Conservation (phyloP, 2,888 invertebrate genomes). For the Maniola hyperantus region DNA sequence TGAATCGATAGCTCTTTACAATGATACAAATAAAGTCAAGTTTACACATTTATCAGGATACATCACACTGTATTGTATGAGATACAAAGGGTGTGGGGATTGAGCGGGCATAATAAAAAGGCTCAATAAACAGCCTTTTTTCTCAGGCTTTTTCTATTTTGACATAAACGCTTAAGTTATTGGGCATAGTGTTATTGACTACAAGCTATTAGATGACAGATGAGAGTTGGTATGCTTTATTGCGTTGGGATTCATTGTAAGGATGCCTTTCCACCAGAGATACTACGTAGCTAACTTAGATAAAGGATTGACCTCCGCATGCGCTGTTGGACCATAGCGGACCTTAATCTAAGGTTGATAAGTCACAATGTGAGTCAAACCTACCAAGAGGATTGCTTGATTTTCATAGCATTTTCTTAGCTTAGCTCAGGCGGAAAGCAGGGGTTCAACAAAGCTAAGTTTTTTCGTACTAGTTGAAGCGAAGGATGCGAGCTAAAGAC, state of each 20-base stretch:
- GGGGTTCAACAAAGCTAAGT: too few species aligned
- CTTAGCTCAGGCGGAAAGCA: too few species aligned
- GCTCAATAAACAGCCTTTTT: constrained; percentile 64
- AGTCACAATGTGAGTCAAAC: too few species aligned
- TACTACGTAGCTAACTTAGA: too few species aligned
- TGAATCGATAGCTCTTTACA: constrained; percentile 35
- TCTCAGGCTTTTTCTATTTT: constrained; percentile 48
- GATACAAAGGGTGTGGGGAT: constrained; percentile 59
- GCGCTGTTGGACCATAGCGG: too few species aligned
- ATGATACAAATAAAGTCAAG: constrained; percentile 41
- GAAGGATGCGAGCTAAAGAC: too few species aligned
- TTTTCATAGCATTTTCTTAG: too few species aligned
- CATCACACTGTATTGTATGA: constrained; percentile 53
- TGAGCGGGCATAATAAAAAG: constrained; percentile 60
- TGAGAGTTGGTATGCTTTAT: constrained; percentile 72
- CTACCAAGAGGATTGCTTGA: too few species aligned
- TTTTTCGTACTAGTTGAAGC: too few species aligned
- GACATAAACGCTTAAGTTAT: constrained; percentile 74
- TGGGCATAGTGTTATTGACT: constrained; percentile 57
- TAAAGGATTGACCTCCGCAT: too few species aligned
- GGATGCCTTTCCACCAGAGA: too few species aligned
- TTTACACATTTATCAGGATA: constrained; percentile 58
- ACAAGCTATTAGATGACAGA: constrained; percentile 69
- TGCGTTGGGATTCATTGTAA: constrained; percentile 56
- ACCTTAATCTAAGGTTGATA: too few species aligned